phyloP scores from a whole-genome alignment of 2,113 vertebrate genomes.

The Serilophus lunatus region DNA sequence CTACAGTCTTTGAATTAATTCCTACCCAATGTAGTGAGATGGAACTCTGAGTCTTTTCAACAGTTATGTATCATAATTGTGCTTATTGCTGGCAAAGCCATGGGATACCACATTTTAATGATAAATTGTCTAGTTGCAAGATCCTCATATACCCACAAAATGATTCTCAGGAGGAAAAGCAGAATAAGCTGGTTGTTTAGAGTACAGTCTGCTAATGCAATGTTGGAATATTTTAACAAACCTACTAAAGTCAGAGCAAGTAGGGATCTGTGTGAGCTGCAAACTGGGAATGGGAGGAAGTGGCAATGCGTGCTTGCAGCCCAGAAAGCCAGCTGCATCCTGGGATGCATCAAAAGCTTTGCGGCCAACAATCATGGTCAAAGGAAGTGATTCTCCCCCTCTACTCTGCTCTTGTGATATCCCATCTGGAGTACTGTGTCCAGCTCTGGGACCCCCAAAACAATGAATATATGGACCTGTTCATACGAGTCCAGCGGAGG shows the following conservation, averaged over 20 bases:
- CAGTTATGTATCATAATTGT: neutral
- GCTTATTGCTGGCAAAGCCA: neutral
- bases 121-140: neutral
- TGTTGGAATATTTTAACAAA: neutral
- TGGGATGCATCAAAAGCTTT: neutral
- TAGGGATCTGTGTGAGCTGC: neutral
- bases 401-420: neutral
- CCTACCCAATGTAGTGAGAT: slow-evolving; percentile 4
- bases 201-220: neutral
- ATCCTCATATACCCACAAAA: neutral
- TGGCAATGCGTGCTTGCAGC: neutral
- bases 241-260: neutral
- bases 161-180: neutral
- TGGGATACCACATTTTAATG: neutral
- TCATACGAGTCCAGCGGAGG: neutral
- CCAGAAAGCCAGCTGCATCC: neutral
- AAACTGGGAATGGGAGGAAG: neutral
- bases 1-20: slow-evolving; percentile 38
- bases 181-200: neutral
- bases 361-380: neutral
- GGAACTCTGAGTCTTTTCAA: slow-evolving; percentile 11
- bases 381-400: neutral
- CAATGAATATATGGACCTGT: neutral
- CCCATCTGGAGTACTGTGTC: neutral
- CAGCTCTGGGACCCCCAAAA: too few species aligned